Conservation (phyloP, 1,140 invertebrate genomes). For the Papilio machaon region DNA sequence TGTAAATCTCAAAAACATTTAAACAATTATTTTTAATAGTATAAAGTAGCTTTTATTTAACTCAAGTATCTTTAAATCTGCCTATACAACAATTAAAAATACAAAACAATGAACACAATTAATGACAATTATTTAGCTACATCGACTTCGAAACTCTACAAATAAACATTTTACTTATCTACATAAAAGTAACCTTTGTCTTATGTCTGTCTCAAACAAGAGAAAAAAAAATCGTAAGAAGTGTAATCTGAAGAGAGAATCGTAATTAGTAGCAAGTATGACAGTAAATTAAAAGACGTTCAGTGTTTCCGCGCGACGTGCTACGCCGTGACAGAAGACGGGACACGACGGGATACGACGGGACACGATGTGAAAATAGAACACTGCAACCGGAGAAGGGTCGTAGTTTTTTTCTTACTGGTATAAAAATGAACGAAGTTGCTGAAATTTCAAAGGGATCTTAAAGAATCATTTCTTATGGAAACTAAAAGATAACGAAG, state of each 20-base stretch:
- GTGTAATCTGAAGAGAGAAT: constrained; percentile 30
- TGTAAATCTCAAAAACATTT: too few species aligned
- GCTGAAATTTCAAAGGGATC: neutral
- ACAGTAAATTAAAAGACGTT: constrained; percentile 35
- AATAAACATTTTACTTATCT: neutral
- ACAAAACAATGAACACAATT: neutral
- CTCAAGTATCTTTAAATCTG: too few species aligned
- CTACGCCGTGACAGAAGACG: constrained; percentile 6
- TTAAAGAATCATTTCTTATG: neutral
- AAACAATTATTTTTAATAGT: too few species aligned
- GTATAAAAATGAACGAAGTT: neutral
- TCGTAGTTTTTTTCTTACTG: neutral
- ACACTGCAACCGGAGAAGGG: constrained; percentile 7
- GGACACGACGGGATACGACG: constrained; percentile 12
- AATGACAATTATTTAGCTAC: neutral
- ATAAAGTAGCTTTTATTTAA: too few species aligned
- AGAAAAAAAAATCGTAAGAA: neutral
- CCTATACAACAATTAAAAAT: neutral
- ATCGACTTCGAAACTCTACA: neutral
- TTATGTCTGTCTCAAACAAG: neutral
- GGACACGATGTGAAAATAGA: constrained; percentile 19
- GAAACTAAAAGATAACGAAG: neutral
- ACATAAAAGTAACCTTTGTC: neutral
- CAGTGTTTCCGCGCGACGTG: constrained; percentile 25
- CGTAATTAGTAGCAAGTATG: constrained; percentile 32